Evolutionary conservation across 2,888 invertebrate genomes (phyloP), one percentile per base, ranked within the genome.

Genomic region (Chaitophorus viminalis): DNA sequence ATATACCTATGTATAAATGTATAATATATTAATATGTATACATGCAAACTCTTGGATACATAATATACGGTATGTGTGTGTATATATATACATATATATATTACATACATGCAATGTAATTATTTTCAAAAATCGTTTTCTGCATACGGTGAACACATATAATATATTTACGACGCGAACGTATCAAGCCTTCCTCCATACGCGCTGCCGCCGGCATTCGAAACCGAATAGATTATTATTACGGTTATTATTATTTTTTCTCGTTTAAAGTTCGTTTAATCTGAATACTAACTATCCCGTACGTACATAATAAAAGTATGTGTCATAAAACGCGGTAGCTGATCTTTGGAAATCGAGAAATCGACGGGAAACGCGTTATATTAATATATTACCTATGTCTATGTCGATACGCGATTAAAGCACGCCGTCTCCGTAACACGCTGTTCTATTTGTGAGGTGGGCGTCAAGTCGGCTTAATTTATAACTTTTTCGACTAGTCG

Each of bases 51-150:
- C n/a, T n/a, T n/a, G n/a, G n/a, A n/a, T n/a, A n/a, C n/a, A n/a
- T n/a, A n/a, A n/a, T n/a, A n/a, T n/a, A n/a, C n/a, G n/a, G n/a
- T n/a, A n/a, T n/a, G n/a, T n/a, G n/a, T n/a, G n/a, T n/a, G n/a
- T n/a, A n/a, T n/a, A n/a, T n/a, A n/a, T n/a, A n/a, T n/a, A n/a
- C n/a, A n/a, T n/a, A n/a, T n/a, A n/a, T n/a, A n/a, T n/a, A n/a
- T n/a, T n/a, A n/a, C n/a, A n/a, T 54, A 54, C 68, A 36, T n/a
- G n/a, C 54, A n/a, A 60, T 78, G 54, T 78, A 60, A 78, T 60
- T 78, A 78, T 78, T 78, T 60, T 78, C 36, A 78, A 78, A 78
- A 54, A 78, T 60, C 25, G 25, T 78, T 78, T 78, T 76, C 29
- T 17, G 76, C 29, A 25, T 1, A 54, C 29, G 14, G n/a, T 25